Conservation (phyloP, 64 coral and sea anemone genomes). For the Montipora sp. region DNA sequence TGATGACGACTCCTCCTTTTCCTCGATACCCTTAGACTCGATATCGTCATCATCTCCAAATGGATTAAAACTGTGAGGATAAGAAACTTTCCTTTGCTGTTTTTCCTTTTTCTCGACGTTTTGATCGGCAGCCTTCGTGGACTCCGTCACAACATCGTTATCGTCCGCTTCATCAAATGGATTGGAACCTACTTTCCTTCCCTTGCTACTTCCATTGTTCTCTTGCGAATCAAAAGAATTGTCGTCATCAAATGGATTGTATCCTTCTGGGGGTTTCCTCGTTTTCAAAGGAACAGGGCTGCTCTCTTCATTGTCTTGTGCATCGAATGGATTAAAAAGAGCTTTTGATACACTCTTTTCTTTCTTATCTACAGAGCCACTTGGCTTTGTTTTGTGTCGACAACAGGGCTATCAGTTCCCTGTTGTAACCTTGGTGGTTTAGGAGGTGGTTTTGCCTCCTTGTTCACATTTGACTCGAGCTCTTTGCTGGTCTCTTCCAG, state of each 20-base stretch:
- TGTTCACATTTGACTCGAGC: background rate
- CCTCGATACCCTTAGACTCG: background rate
- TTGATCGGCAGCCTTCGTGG: background rate
- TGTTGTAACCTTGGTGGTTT: conserved; percentile 14
- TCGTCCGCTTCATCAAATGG: conserved; percentile 87
- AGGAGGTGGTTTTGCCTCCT: conserved; percentile 7
- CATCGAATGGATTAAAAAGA: conserved; percentile 63
- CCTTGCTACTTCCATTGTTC: background rate
- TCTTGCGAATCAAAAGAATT: conserved; percentile 21
- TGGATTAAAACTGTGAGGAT: conserved; percentile 73
- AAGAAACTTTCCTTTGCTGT: conserved; percentile 1
- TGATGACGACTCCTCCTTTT: background rate
- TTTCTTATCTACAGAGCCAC: background rate
- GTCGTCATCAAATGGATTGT: conserved; percentile 94
- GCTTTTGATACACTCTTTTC: conserved; percentile 31
- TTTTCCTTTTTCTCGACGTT: background rate
- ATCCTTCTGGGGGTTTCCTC: conserved; percentile 43
- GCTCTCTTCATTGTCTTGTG: conserved; percentile 38
- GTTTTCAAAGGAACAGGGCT: conserved; percentile 24
- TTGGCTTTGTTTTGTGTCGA: background rate
- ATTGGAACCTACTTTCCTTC: conserved; percentile 60
- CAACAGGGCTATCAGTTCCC: background rate
- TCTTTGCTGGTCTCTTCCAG: background rate
- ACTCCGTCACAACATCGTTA: background rate
- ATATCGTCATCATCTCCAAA: conserved; percentile 77